Evolutionary conservation across 92 coral and sea anemone genomes (phyloP), one percentile per base, ranked within the genome.

Genomic region (Siderastrea siderea): DNA sequence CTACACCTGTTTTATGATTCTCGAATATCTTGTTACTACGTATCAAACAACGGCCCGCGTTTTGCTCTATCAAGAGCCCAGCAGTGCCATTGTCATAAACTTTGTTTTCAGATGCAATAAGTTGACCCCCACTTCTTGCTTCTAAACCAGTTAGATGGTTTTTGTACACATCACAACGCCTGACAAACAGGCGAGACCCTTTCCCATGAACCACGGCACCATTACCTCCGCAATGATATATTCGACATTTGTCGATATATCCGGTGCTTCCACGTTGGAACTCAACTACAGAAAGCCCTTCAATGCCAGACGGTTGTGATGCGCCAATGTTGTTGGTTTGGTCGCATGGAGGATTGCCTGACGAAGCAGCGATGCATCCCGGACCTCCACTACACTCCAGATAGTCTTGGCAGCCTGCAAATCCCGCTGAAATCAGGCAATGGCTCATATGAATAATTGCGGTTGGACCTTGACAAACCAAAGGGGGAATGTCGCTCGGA

Each of bases 351-450:
- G 77, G 49, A 0, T 26, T 26, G 38, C 38, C 38, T n/a, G 38
- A 26, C 38, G 38, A 26, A 57, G 74, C 75, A 12, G 95, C 93
- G 46, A 94, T 63, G 71, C 96, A 94, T 51, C 91, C 92, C 38
- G 86, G 77, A 38, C 95, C 96, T 16, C 96, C 96, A 55, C 80
- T 92, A 80, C 96, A 94, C 4, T 91, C 91, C 59, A 95, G 96
- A 71, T 65, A 94, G 70, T 94, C 94, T 49, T 86, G 87, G 79
- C 96, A 94, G 53, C 95, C 87, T 61, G 53, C 14, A 51, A 12
- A 72, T 49, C 96, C 96, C 14, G 82, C 87, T 13, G 96, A 26
- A 26, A 26, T 26, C 38, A 0, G 38, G 38, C 38, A 26, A 26
- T 26, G 38, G 38, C 38, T 26, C 74, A 93, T 47, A 1, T 68